Base-by-base conservation (phyloP, 2,888 invertebrate species). In the Drosophila melanosoma region DNA sequence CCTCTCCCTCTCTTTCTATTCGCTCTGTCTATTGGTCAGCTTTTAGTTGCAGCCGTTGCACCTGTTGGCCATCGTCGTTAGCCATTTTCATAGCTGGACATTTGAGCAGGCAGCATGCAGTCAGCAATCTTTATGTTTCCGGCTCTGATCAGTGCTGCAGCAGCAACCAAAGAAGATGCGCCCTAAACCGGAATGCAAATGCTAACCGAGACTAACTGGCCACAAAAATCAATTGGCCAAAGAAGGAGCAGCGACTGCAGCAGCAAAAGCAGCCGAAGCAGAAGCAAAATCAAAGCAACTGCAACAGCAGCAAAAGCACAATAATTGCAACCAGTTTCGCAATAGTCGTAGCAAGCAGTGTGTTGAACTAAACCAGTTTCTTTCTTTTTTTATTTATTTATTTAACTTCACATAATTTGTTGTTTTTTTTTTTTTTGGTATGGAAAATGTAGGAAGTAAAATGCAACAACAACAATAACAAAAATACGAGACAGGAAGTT, bases 361-460 rank as follows among this genome's bases (percentile, higher is more conserved):
- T 76, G 70, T 80, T 86, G 83, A 83, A 82, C 82, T 77, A 83
- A 83, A 83, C 82, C 82, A 83, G 82, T 87, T 82, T 86, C 5
- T 20, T 51, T 1, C 8, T 20, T 23, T 10, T 35, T 35, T 54
- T 66, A 68, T 80, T 35, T 77, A 68, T 68, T 72, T 68, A 78
- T 68, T 75, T 79, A 59, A 71, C 56, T 60, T 42, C 56, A 56
- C 56, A 36, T 58, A 52, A 52, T 20, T 15, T 38, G 20, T 40
- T 72, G 62, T 38, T 56, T 12, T 36, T 49, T 53, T 69, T 64
- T 33, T 80, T 76, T 80, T 81, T 49, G 73, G 73, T 66, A 60
- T 52, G 72, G 87, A 87, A 85, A 85, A 87, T 81, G 72, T 90
- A 88, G 86, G 90, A 88, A 90, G 86, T 87, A 74, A 81, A 76